Evolutionary conservation across 2,888 invertebrate genomes (phyloP).

Genomic region (Lepidocyrtinus sp.): DNA sequence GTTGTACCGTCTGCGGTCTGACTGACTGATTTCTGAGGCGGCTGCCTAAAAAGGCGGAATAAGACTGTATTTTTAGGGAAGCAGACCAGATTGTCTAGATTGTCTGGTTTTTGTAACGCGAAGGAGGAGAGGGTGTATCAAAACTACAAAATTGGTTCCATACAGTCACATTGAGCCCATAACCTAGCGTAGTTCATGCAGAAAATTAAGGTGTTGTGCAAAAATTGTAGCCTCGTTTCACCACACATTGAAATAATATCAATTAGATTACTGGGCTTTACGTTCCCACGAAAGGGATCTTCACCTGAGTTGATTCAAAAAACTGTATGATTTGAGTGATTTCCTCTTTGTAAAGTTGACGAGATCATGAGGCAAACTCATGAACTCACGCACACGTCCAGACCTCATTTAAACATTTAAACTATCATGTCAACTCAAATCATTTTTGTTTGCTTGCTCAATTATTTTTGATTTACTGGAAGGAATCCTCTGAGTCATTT

Average conservation of each 20-base stretch:
- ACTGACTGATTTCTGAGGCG: slow-evolving; percentile 23
- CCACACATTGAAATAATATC: not conserved
- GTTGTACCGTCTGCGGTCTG: slow-evolving; percentile 7
- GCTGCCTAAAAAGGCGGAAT: slow-evolving; percentile 17
- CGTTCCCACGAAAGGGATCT: no score
- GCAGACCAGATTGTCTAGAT: slow-evolving; percentile 59
- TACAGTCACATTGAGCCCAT: not conserved
- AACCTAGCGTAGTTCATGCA: not conserved
- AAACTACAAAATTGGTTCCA: not conserved
- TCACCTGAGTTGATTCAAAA: no score
- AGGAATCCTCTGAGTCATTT: no score
- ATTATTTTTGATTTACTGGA: not conserved
- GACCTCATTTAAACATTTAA: no score
- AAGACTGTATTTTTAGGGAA: slow-evolving; percentile 28
- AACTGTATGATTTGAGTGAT: no score
- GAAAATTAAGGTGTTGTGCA: not conserved
- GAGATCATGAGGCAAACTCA: not conserved
- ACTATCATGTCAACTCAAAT: not conserved
- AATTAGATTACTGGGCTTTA: no score
- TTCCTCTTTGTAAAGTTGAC: no score
- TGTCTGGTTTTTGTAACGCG: slow-evolving; percentile 53
- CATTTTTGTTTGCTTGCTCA: not conserved
- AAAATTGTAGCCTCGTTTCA: not conserved
- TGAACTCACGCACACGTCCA: not conserved
- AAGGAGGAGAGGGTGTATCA: slow-evolving; percentile 4